phyloP scores from a whole-genome alignment of 2,888 invertebrate species.

The Phanerotoma sp. region DNA sequence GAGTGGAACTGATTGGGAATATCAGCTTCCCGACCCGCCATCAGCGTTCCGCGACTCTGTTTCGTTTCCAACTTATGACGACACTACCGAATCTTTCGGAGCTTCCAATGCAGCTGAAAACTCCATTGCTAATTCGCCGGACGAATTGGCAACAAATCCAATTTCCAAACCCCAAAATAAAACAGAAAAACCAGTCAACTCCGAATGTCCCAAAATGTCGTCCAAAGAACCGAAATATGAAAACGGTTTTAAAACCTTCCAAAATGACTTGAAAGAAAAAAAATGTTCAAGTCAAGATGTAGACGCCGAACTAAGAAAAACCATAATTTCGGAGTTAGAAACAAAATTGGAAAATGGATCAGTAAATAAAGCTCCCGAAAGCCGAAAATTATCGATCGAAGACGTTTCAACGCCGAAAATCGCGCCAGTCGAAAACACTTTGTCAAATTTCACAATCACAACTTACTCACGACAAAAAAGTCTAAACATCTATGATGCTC shows the following conservation, averaged over 20 bases:
- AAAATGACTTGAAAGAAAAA: too few relatives aligned
- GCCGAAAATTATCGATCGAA: slow-evolving; percentile 23
- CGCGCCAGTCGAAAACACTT: slow-evolving; percentile 49
- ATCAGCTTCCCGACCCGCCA: slow-evolving; percentile 65
- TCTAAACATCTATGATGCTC: slow-evolving; percentile 45
- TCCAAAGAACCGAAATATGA: too few relatives aligned
- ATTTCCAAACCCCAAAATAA: too few relatives aligned
- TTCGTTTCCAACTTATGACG: too few relatives aligned
- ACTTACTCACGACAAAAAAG: slow-evolving; percentile 49
- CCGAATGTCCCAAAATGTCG: too few relatives aligned
- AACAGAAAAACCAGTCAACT: too few relatives aligned
- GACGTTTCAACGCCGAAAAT: slow-evolving; percentile 40
- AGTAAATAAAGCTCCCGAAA: slow-evolving; percentile 27
- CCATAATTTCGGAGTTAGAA: slow-evolving; percentile 46
- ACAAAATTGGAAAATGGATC: slow-evolving; percentile 43
- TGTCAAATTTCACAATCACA: slow-evolving; percentile 53
- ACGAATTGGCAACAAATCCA: too few relatives aligned
- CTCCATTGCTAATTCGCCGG: too few relatives aligned
- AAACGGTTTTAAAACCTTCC: too few relatives aligned
- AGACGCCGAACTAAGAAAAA: slow-evolving; percentile 37
- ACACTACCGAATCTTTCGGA: too few relatives aligned
- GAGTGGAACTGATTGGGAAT: slow-evolving; percentile 58
- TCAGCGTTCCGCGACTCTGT: slow-evolving; percentile 60
- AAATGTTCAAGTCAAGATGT: too few relatives aligned
- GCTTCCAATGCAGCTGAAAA: too few relatives aligned